Evolutionary conservation across 1,140 invertebrate genomes (phyloP).

Genomic region (Harpegnathos saltator): DNA sequence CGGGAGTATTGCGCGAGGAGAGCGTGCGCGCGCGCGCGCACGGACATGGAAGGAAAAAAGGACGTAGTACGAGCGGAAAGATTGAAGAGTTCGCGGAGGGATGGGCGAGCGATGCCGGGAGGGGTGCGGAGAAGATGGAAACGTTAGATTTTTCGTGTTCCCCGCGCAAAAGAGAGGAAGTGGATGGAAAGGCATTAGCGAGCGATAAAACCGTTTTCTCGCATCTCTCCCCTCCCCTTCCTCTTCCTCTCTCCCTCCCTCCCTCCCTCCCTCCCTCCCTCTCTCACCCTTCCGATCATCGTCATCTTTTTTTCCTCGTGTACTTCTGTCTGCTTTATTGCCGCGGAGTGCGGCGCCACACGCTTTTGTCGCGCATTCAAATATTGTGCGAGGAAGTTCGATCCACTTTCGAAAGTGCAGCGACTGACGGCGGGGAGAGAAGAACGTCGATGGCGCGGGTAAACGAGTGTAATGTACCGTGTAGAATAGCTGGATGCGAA

Average conservation of each 20-base stretch:
- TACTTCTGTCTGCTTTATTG: constrained; percentile 48
- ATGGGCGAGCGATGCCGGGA: not conserved
- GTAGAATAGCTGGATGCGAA: constrained; percentile 47
- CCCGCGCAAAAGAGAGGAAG: constrained; percentile 54
- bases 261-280: not conserved
- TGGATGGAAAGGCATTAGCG: constrained; percentile 58
- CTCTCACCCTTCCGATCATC: not conserved
- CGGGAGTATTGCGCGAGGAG: constrained; percentile 51
- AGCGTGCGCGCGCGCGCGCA: not conserved
- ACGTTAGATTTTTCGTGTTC: constrained; percentile 65
- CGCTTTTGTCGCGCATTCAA: constrained; percentile 48
- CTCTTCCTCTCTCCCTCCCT: not conserved
- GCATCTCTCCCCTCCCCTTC: not conserved
- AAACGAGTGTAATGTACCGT: constrained; percentile 59
- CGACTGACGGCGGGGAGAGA: not conserved
- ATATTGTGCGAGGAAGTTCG: constrained; percentile 50
- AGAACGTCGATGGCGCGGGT: constrained; percentile 40
- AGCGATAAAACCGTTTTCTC: constrained; percentile 57
- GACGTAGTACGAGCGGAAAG: constrained; percentile 42
- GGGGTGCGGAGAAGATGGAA: constrained; percentile 39
- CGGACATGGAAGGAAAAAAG: constrained; percentile 13
- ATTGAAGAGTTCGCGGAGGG: constrained; percentile 29
- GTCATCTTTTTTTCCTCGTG: constrained; percentile 38
- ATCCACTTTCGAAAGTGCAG: constrained; percentile 51
- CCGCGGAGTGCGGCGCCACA: constrained; percentile 25